Conservation (phyloP, 2,888 invertebrate genomes). For the Germaria angustata region DNA sequence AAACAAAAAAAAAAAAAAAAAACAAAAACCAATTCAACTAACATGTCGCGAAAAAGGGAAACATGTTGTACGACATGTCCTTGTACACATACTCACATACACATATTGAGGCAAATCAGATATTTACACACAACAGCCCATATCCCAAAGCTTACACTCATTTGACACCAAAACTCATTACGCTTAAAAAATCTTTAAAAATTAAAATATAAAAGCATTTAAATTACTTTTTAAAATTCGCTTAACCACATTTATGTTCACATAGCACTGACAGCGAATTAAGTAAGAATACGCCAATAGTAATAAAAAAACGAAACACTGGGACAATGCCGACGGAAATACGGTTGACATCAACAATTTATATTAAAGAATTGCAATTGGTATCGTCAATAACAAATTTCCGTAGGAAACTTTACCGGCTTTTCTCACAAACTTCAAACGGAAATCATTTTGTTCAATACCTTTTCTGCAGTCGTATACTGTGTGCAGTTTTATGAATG, state of each 20-base stretch:
- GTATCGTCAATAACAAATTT: slow-evolving; percentile 67
- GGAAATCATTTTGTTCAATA: slow-evolving; percentile 71
- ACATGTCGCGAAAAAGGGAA: slow-evolving; percentile 40
- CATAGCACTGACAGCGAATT: neutral
- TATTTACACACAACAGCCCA: neutral
- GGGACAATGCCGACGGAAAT: slow-evolving; percentile 46
- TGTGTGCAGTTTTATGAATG: slow-evolving; percentile 8
- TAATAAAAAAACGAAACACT: neutral
- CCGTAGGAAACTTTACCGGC: slow-evolving; percentile 59
- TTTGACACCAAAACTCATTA: neutral
- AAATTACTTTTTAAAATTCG: slow-evolving; percentile 14
- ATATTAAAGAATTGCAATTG: slow-evolving; percentile 68
- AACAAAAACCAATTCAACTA: slow-evolving; percentile 34
- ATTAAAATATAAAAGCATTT: slow-evolving; percentile 17
- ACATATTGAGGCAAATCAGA: slow-evolving; percentile 13
- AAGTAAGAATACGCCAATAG: neutral
- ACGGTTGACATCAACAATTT: slow-evolving; percentile 66
- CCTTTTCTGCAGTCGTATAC: slow-evolving; percentile 25
- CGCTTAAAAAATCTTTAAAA: neutral
- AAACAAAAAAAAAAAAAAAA: neutral
- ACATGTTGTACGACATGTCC: slow-evolving; percentile 30
- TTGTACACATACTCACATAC: neutral
- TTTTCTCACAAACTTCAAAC: slow-evolving; percentile 59
- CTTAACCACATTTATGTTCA: neutral
- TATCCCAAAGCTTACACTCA: neutral